phyloP scores from a whole-genome alignment of 2,797 vertebrate species.

The Sebastes trivittatus region DNA sequence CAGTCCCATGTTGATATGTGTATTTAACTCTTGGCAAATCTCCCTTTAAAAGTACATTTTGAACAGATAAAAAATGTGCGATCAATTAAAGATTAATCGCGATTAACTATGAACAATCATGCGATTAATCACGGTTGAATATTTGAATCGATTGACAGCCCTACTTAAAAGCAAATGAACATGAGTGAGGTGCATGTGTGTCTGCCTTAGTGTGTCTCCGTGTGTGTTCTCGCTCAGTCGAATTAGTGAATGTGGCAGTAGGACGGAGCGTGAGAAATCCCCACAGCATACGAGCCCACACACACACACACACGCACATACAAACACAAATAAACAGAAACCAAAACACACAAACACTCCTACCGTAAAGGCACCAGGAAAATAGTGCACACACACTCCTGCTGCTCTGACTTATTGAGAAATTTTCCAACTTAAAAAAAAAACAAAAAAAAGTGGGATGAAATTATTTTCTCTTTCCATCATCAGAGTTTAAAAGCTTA shows the following conservation, averaged over 20 bases:
- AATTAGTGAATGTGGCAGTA: slow-evolving; percentile 17
- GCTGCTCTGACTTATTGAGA: slow-evolving; percentile 21
- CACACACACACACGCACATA: slow-evolving; percentile 22
- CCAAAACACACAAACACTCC: slow-evolving; percentile 41
- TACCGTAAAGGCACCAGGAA: slow-evolving; percentile 4
- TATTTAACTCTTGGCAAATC: no score
- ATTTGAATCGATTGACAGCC: no score
- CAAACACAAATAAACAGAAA: slow-evolving; percentile 37
- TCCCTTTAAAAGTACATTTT: no score
- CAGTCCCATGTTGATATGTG: no score
- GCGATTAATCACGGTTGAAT: no score
- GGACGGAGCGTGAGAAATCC: slow-evolving; percentile 52
- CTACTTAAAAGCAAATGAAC: neutral
- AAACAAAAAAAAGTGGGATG: slow-evolving; percentile 7
- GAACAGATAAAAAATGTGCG: no score
- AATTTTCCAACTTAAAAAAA: slow-evolving; percentile 12
- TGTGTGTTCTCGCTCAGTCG: slow-evolving; percentile 14
- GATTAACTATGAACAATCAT: no score
- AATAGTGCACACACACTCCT: neutral
- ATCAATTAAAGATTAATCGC: no score
- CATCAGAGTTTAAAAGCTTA: slow-evolving; percentile 71
- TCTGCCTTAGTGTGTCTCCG: neutral
- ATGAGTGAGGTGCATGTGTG: neutral
- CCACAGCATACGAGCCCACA: slow-evolving; percentile 18
- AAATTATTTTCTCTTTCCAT: slow-evolving; percentile 67